Base-by-base conservation (phyloP, 2,113 vertebrate genomes). In the Perccottus glenii region DNA sequence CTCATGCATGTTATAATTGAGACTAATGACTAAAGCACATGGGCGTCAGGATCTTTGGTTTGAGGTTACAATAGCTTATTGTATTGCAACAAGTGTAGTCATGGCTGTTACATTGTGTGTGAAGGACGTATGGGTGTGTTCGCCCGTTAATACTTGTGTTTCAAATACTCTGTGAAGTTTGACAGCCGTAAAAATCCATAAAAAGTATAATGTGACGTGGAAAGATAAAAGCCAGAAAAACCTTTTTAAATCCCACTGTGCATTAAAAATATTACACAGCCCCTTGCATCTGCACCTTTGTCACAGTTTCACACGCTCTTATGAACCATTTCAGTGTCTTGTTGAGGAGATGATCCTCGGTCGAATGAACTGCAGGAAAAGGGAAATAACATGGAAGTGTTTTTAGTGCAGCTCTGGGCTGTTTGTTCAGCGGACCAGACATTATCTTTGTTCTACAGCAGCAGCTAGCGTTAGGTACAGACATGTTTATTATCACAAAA, bases 21-120 rank as follows among this genome's bases (percentile, higher is more conserved):
- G 60, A 83, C 73, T 90, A 86, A 93, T 83, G 88, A 82, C 82
- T 78, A 88, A 84, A 90, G 77, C 91, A 92, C 68, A 90, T 91
- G 89, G 70, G 60, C 76, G 70, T 73, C 55, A 74, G 19, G 19
- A 27, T 3, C 19, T 27, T 27, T 55, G 85, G 80, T 85, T 68
- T 87, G 75, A 62, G 70, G 82, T 84, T 81, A 93, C 89, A 91
- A 91, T 89, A 82, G 83, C 66, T 83, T 85, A 93, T 91, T 92
- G 87, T 92, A 62, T 86, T 90, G 67, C 84, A 48, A 61, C 44
- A 76, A 79, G 56, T 44, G 67, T n/a, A 62, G 70, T 87, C 78
- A 83, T 57, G 80, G 77, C 9, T 83, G 70, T 85, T 61, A 82
- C 67, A 58, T 7, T 9, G 63, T 69, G 58, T 72, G 71, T 67